Evolutionary conservation across 2,888 invertebrate genomes (phyloP).

Genomic region (Ectemnius cavifrons): DNA sequence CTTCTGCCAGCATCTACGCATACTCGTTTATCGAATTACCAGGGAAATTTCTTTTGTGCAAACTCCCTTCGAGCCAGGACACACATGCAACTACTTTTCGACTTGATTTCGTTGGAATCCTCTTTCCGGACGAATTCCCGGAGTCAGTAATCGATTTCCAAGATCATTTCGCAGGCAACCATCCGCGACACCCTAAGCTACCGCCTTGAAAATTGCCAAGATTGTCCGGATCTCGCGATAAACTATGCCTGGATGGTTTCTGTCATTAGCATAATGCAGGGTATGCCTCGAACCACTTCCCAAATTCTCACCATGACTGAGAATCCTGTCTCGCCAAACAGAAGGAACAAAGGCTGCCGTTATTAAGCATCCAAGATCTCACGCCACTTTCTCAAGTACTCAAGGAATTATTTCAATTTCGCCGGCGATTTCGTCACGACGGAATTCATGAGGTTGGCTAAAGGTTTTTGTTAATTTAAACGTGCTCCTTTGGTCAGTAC

Average conservation of each 20-base stretch:
- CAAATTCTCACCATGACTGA: constrained; percentile 23
- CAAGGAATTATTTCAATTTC: too few species aligned
- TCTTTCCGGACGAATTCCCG: not conserved
- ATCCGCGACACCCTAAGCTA: constrained; percentile 31
- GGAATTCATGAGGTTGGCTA: too few species aligned
- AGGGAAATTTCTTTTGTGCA: constrained; percentile 57
- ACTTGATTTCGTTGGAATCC: not conserved
- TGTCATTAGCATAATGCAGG: constrained; percentile 47
- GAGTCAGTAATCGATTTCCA: constrained; percentile 26
- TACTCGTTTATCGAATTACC: constrained; percentile 67
- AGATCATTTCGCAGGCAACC: constrained; percentile 40
- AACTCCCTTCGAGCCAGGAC: not conserved
- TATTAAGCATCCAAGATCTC: too few species aligned
- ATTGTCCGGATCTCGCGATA: constrained; percentile 43
- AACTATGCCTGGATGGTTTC: constrained; percentile 44
- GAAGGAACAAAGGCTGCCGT: not conserved
- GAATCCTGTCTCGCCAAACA: not conserved
- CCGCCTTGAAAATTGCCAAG: constrained; percentile 33
- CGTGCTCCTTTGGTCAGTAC: too few species aligned
- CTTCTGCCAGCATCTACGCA: constrained; percentile 51
- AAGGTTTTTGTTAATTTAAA: too few species aligned
- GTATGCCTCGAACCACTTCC: constrained; percentile 24
- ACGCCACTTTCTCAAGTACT: too few species aligned
- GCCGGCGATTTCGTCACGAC: too few species aligned
- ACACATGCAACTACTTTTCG: not conserved